Evolutionary conservation across 92 coral and sea anemone species (phyloP).

Genomic region (Hydrozoanthus gracilis): DNA sequence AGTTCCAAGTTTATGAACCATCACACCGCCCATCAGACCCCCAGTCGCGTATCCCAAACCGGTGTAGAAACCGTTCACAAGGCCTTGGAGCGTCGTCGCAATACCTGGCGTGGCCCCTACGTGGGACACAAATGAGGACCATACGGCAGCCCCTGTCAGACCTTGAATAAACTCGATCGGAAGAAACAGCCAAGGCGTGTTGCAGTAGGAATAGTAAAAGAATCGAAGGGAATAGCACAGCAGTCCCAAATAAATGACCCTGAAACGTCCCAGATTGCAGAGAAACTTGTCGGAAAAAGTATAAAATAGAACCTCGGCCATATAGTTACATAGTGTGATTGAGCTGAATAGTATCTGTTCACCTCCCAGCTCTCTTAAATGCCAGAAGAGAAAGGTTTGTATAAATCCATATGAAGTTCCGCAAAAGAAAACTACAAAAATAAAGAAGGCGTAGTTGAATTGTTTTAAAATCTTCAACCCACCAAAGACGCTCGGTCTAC

Average conservation of each 20-base stretch:
- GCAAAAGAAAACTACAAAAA: constrained; percentile 92
- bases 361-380: constrained; percentile 92
- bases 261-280: constrained; percentile 83
- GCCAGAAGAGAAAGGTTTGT: constrained; percentile 98
- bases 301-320: constrained; percentile 89
- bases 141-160: constrained; percentile 92
- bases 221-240: constrained; percentile 93
- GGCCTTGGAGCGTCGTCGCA: constrained; percentile 92
- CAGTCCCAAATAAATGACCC: constrained; percentile 89
- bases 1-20: constrained; percentile 96
- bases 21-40: constrained; percentile 89
- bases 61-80: constrained; percentile 93
- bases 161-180: constrained; percentile 98
- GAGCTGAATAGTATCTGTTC: constrained; percentile 90
- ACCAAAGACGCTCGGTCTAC: constrained; percentile 70
- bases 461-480: constrained; percentile 69
- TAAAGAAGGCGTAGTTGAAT: constrained; percentile 85
- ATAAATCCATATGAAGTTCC: constrained; percentile 97
- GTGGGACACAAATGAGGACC: constrained; percentile 97
- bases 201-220: constrained; percentile 95
- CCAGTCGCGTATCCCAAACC: constrained; percentile 98
- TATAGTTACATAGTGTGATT: constrained; percentile 81
- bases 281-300: constrained; percentile 84
- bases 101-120: constrained; percentile 91
- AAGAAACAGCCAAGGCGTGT: constrained; percentile 89